Percentiles rank a stretch among this genome's conserved stretches.
Evolutionary conservation across 2,113 vertebrate genomes (phyloP).

Genomic region (Boulengeromyrus knoepffleri): DNA sequence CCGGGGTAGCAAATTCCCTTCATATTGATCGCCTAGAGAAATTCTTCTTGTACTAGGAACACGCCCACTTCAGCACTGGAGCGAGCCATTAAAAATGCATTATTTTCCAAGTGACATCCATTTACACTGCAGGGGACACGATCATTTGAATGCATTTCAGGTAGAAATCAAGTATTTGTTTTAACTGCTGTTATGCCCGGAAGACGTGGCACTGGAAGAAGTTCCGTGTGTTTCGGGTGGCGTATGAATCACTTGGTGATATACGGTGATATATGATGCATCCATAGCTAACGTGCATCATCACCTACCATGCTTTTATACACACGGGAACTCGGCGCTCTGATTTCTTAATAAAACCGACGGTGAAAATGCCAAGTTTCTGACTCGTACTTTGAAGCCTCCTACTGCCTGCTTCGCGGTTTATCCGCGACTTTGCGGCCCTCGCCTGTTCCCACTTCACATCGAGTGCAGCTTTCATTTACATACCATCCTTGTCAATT

Average conservation of each 20-base stretch:
- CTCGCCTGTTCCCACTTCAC: conserved; percentile 40
- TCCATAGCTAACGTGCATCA: neutral
- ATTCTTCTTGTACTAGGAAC: conserved; percentile 21
- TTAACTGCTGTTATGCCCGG: neutral
- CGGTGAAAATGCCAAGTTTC: neutral
- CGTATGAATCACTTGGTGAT: neutral
- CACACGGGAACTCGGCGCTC: neutral
- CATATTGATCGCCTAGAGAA: conserved; percentile 30
- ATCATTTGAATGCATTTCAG: conserved; percentile 23
- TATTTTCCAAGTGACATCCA: conserved; percentile 29
- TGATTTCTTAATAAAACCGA: neutral
- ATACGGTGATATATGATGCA: neutral
- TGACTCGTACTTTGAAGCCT: neutral
- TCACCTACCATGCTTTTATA: neutral
- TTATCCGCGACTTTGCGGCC: neutral
- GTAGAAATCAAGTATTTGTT: conserved; percentile 20
- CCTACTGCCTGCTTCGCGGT: neutral
- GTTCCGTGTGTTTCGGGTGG: neutral
- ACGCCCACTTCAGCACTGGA: conserved; percentile 22
- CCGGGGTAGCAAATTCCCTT: conserved; percentile 30
- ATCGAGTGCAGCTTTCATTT: conserved; percentile 55
- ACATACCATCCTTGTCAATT: conserved; percentile 61
- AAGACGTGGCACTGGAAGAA: neutral
- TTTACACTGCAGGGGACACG: conserved; percentile 22
- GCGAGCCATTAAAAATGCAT: conserved; percentile 28